Base-by-base conservation (phyloP, 2,888 invertebrate genomes). In the Oxyteleia sp. region DNA sequence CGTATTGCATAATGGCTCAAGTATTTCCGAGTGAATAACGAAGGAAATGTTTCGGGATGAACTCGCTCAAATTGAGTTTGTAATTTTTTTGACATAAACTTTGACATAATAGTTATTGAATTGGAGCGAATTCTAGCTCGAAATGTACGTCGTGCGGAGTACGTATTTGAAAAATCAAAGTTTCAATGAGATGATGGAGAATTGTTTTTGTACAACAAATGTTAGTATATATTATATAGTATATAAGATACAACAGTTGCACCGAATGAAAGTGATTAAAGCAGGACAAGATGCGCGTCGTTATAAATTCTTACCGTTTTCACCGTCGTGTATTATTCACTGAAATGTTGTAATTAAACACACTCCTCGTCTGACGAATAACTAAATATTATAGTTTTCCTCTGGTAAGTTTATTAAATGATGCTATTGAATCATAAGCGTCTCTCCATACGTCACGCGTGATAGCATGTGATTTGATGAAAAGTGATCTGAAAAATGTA, bases 141-240 rank as follows among this genome's bases (percentile, higher is more conserved):
- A n/a, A n/a, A n/a, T n/a, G n/a, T n/a, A n/a, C n/a, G n/a, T n/a
- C n/a, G n/a, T n/a, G n/a, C 26, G 16, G n/a, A 35, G n/a, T 20
- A n/a, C n/a, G 10, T 15, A 16, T 8, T 23, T 35, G 23, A 20
- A 15, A 68, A 49, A n/a, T 81, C 26, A 75, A 69, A 68, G 61
- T 55, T 69, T 69, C 38, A 69, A 64, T 29, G 59, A 69, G 23
- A 64, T 43, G 35, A 49, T 49, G 45, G 51, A 75, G 45, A 64
- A 64, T 45, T 71, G 82, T 82, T 82, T 82, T 76, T 71, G 69
- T 76, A 82, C 71, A 71, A 82, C 76, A 66, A 82, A 72, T 78
- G 78, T 82, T 82, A 82, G 66, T 61, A 63, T 76, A 63, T 66
- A 76, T 59, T 72, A 51, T 82, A 71, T 75, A 82, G 59, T 71